These are phyloP conservation scores for Sphaerolaimus hirsutus DNA, from an alignment of 2,888 invertebrate genomes.

Conservation along the genomic window DNA sequence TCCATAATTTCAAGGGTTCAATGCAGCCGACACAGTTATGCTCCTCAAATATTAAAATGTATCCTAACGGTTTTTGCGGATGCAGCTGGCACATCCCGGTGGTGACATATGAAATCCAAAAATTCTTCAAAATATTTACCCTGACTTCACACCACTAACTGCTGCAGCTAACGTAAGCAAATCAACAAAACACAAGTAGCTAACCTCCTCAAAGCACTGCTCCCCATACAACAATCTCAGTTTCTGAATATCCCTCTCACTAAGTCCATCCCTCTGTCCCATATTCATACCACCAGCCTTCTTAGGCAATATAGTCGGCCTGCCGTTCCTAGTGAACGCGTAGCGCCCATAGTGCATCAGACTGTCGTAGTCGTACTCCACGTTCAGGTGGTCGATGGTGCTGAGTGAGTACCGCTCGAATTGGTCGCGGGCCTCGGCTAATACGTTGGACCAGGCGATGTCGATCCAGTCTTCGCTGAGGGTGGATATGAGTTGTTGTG, in stretches of 20 bases:
- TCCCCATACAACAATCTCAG: conserved; percentile 29
- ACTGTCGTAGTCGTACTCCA: conserved; percentile 6
- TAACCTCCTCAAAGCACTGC: too few relatives aligned
- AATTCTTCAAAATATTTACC: too few relatives aligned
- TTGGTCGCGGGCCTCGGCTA: conserved; percentile 24
- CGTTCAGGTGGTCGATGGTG: conserved; percentile 16
- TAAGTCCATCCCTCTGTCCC: conserved; percentile 28
- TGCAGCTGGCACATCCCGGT: too few relatives aligned
- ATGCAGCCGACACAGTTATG: too few relatives aligned
- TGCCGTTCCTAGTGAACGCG: conserved; percentile 14
- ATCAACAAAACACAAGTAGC: too few relatives aligned
- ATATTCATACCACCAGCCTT: conserved; percentile 21
- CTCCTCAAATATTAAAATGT: too few relatives aligned
- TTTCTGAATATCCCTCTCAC: conserved; percentile 25
- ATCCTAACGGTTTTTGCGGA: too few relatives aligned
- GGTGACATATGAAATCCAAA: too few relatives aligned
- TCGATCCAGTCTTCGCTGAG: conserved; percentile 29
- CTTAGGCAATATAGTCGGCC: conserved; percentile 24
- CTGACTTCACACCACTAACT: too few relatives aligned
- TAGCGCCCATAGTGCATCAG: conserved; percentile 26
- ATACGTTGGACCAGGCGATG: conserved; percentile 25
- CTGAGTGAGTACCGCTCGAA: conserved; percentile 22
- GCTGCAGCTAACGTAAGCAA: too few relatives aligned
- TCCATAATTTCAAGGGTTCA: too few relatives aligned
- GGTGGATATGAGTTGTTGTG: too few relatives aligned